A percentile compares a stretch with the other conserved stretches of the same genome.
phyloP scores from a whole-genome alignment of 2,797 vertebrate genomes.

The Tiaroga cobitis region DNA sequence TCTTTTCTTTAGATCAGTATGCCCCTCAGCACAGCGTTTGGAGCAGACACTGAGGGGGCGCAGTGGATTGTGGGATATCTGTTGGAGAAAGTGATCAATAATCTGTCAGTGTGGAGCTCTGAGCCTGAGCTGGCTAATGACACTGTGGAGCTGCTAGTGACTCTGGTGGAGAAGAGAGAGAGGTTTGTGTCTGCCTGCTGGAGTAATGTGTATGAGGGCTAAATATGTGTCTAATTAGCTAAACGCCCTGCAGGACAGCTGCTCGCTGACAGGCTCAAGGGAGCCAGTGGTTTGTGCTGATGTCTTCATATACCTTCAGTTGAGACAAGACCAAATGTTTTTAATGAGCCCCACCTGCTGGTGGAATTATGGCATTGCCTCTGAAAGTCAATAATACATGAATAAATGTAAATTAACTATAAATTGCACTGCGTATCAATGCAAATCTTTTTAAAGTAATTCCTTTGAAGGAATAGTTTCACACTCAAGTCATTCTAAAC shows the following conservation, averaged over 20 bases:
- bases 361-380: constrained; percentile 17
- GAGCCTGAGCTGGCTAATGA: constrained; percentile 95
- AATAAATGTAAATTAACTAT: not conserved
- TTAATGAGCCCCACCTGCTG: constrained; percentile 54
- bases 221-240: constrained; percentile 33
- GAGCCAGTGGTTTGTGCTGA: not conserved
- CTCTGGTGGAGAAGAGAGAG: constrained; percentile 95
- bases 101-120: constrained; percentile 97
- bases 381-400: not conserved
- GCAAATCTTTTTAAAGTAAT: not conserved
- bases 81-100: constrained; percentile 98
- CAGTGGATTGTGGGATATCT: constrained; percentile 99
- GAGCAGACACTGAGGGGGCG: constrained; percentile 95
- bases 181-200: constrained; percentile 78
- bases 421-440: not conserved
- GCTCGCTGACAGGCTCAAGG: not conserved
- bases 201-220: not conserved
- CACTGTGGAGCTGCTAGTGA: constrained; percentile 97
- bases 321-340: not conserved
- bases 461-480: not conserved
- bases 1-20: constrained; percentile 90
- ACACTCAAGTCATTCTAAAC: not conserved
- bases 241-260: constrained; percentile 8
- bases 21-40: constrained; percentile 94
- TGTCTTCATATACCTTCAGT: not conserved